A percentile compares a stretch with the other conserved stretches of the same genome.
Evolutionary conservation across 2,797 vertebrate species (phyloP).

Genomic region (Oreortyx pictus): DNA sequence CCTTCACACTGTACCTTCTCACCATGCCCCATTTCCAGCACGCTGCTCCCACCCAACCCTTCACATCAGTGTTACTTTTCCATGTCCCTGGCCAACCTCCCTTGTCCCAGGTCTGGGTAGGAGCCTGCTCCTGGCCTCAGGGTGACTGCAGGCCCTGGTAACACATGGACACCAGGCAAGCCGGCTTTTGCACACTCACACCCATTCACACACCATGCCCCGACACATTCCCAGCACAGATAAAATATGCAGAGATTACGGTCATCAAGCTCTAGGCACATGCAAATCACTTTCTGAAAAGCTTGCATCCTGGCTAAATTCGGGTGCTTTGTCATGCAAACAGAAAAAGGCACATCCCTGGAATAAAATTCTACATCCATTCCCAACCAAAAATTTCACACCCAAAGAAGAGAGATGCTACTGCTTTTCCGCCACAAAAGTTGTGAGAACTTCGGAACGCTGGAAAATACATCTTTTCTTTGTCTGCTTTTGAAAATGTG

Average conservation of each 20-base stretch:
- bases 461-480: neutral
- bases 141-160: neutral
- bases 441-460: neutral
- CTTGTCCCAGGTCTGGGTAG: no score
- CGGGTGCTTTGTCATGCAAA: slow-evolving; percentile 62
- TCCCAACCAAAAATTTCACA: neutral
- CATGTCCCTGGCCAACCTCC: neutral
- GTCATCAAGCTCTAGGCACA: slow-evolving; percentile 5
- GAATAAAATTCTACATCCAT: slow-evolving; percentile 22
- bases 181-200: neutral
- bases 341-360: neutral
- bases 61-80: neutral
- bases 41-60: neutral
- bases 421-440: neutral
- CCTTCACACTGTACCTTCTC: no score
- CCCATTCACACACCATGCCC: neutral
- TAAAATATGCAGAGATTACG: slow-evolving; percentile 26
- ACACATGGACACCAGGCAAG: neutral
- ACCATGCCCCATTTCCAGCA: neutral
- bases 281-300: slow-evolving; percentile 47
- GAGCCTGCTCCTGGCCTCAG: neutral
- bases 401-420: neutral
- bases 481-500: neutral
- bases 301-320: slow-evolving; percentile 45
- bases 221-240: neutral